These are phyloP conservation scores for Aethina tumida DNA, from an alignment of 1,140 invertebrate genomes.

Conservation along the genomic window DNA sequence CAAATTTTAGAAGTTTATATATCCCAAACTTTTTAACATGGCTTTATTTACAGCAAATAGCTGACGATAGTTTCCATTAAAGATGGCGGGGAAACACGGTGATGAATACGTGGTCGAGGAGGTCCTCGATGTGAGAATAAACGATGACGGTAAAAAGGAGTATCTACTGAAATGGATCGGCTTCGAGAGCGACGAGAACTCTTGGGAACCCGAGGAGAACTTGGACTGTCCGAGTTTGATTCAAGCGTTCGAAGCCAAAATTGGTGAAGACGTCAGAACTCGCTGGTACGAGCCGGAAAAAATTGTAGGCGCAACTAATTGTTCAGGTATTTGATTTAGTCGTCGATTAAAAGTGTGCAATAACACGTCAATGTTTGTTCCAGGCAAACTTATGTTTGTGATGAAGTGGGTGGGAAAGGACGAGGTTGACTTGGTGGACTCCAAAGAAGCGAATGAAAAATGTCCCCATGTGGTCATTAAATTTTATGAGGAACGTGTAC, in stretches of 20 bases:
- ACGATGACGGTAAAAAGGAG: conserved; percentile 24
- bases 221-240: conserved; percentile 81
- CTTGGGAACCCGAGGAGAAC: conserved; percentile 87
- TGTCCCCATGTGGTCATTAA: conserved; percentile 91
- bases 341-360: background rate
- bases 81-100: too few relatives aligned
- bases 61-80: too few relatives aligned
- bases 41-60: too few relatives aligned
- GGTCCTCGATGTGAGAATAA: conserved; percentile 26
- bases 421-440: conserved; percentile 87
- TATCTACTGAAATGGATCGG: conserved; percentile 35
- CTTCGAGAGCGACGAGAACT: conserved; percentile 68
- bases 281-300: conserved; percentile 80
- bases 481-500: conserved; percentile 90
- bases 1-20: too few relatives aligned
- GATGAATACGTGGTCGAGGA: conserved; percentile 29
- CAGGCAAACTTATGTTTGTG: conserved; percentile 85
- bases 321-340: conserved; percentile 35
- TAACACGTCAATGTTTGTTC: background rate
- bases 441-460: conserved; percentile 78
- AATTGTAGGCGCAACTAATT: conserved; percentile 81
- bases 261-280: conserved; percentile 39
- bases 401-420: conserved; percentile 94
- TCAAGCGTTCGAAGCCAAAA: conserved; percentile 67
- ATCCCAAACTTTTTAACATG: too few relatives aligned